A percentile compares a stretch with the other conserved stretches of the same genome.
phyloP scores from a whole-genome alignment of 2,888 invertebrate species.

The Calliphora vomitoria region DNA sequence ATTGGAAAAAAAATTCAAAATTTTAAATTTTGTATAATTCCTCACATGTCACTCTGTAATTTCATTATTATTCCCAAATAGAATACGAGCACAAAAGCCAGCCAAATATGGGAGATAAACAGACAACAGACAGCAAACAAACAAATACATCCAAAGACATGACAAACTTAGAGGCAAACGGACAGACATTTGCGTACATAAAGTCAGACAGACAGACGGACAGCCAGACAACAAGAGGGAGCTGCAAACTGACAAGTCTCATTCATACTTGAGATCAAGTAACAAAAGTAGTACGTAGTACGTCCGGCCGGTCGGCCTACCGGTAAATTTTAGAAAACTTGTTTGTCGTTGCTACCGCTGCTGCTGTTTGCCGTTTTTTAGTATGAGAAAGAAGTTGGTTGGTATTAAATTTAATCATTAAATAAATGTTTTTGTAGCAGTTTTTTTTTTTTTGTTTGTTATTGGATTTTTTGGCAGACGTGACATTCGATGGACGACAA shows the following conservation, averaged over 20 bases:
- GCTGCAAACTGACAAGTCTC: conserved; percentile 39
- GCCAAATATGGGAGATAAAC: conserved; percentile 37
- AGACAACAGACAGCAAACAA: conserved; percentile 21
- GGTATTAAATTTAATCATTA: conserved; percentile 37
- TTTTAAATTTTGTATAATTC: not conserved
- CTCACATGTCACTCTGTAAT: not conserved
- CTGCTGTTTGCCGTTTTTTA: not conserved
- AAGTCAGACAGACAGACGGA: conserved; percentile 10
- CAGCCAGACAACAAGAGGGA: conserved; percentile 31
- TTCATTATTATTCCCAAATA: not conserved
- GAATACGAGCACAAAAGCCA: not conserved
- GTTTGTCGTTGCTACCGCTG: not conserved
- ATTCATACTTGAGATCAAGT: conserved; percentile 32
- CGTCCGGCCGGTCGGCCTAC: conserved; percentile 11
- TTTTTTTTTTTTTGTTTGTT: conserved; percentile 32
- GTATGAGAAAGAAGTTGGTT: not conserved
- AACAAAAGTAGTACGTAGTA: conserved; percentile 5
- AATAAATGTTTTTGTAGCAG: conserved; percentile 4
- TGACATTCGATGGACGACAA: conserved; percentile 58
- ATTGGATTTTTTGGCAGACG: conserved; percentile 57
- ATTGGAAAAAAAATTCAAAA: too few relatives aligned
- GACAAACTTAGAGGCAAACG: not conserved
- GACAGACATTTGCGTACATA: conserved; percentile 14
- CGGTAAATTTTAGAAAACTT: conserved; percentile 39
- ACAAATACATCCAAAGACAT: not conserved